phyloP scores from a whole-genome alignment of 2,888 invertebrate genomes.

The Drosophila mimetica region DNA sequence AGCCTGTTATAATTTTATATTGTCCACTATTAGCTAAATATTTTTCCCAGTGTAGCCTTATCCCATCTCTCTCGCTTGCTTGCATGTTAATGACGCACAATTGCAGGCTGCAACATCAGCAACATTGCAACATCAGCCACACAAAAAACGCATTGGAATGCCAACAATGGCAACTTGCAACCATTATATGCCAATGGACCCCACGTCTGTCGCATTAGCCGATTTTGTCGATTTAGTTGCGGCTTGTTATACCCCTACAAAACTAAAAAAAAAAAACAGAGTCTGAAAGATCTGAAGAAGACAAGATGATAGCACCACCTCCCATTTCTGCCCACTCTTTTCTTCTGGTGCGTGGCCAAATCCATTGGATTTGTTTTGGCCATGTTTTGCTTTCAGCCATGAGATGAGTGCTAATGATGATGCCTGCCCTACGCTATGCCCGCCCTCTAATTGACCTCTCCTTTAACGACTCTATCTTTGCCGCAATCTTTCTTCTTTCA shows the following conservation, averaged over 20 bases:
- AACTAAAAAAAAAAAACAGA: neutral
- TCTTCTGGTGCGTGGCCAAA: constrained; percentile 23
- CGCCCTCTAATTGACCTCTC: constrained; percentile 23
- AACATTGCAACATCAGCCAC: neutral
- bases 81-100: constrained; percentile 70
- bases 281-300: neutral
- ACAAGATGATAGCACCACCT: constrained; percentile 4
- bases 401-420: constrained; percentile 33
- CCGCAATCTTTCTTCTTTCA: constrained; percentile 15
- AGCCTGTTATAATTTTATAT: too few species aligned
- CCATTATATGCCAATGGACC: constrained; percentile 22
- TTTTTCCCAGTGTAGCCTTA: constrained; percentile 5
- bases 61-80: constrained; percentile 18
- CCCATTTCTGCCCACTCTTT: constrained; percentile 24
- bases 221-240: constrained; percentile 40
- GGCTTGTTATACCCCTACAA: constrained; percentile 24
- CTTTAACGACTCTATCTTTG: constrained; percentile 10
- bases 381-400: constrained; percentile 9
- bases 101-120: constrained; percentile 29
- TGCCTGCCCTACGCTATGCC: constrained; percentile 15
- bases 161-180: constrained; percentile 25
- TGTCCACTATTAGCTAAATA: too few species aligned
- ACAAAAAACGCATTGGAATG: constrained; percentile 44
- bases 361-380: constrained; percentile 29
- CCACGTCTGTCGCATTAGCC: constrained; percentile 50